These are phyloP conservation scores for Galaxias olidus DNA, from an alignment of 2,797 vertebrate genomes.

Conservation along the genomic window DNA sequence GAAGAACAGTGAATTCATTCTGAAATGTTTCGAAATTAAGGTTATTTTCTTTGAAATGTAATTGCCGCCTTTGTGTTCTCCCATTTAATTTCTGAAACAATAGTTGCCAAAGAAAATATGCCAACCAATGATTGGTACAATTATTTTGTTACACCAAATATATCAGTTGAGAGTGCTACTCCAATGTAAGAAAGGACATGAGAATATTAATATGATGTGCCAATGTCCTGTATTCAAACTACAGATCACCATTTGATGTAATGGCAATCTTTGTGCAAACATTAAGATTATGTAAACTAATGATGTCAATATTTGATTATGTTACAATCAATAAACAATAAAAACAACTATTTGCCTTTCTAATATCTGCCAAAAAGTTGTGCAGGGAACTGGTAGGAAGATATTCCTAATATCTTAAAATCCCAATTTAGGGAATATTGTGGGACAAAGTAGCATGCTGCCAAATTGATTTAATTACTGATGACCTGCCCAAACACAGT, in stretches of 20 bases:
- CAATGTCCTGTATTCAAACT: conserved; percentile 57
- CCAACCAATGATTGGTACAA: conserved; percentile 50
- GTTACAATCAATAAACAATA: conserved; percentile 76
- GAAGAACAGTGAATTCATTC: conserved; percentile 61
- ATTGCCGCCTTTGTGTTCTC: conserved; percentile 52
- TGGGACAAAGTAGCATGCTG: too few species aligned
- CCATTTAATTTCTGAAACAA: conserved; percentile 50
- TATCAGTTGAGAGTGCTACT: conserved; percentile 57
- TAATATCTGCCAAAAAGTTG: too few species aligned
- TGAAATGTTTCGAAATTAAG: conserved; percentile 64
- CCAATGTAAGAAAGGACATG: conserved; percentile 49
- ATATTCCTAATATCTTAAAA: too few species aligned
- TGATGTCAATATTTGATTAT: conserved; percentile 70
- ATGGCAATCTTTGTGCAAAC: conserved; percentile 67
- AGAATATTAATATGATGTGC: conserved; percentile 48
- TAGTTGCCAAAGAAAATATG: conserved; percentile 69
- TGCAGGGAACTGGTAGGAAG: too few species aligned
- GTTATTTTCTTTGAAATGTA: conserved; percentile 54
- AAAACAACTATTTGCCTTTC: conserved; percentile 43
- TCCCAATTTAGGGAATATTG: too few species aligned
- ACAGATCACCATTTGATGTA: conserved; percentile 63
- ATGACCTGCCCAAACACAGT: too few species aligned
- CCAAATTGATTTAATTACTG: too few species aligned
- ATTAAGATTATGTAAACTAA: conserved; percentile 66
- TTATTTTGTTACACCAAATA: conserved; percentile 49